These are phyloP conservation scores for Papilio protenor DNA, from an alignment of 2,888 invertebrate genomes.

Conservation along the genomic window DNA sequence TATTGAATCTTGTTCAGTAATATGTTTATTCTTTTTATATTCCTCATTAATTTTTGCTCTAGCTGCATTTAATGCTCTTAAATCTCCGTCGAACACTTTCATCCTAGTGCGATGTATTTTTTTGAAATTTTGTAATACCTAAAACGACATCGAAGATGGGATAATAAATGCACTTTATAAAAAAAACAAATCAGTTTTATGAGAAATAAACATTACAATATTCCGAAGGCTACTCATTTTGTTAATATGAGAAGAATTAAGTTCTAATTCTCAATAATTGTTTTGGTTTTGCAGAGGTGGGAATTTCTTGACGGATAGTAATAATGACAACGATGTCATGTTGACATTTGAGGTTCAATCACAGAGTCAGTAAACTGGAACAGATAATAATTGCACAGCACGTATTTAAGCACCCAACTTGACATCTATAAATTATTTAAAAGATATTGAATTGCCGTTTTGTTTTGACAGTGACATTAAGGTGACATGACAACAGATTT, in stretches of 20 bases:
- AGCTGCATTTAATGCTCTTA: slow-evolving; percentile 84
- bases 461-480: neutral
- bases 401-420: too few species aligned
- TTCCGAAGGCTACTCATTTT: slow-evolving; percentile 34
- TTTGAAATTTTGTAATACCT: slow-evolving; percentile 89
- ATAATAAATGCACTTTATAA: neutral
- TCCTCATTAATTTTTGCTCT: slow-evolving; percentile 90
- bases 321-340: neutral
- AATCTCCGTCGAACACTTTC: slow-evolving; percentile 87
- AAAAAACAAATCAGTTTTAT: neutral
- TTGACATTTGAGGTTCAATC: neutral
- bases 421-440: neutral
- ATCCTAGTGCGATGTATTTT: slow-evolving; percentile 88
- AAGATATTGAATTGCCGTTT: neutral
- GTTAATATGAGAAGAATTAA: neutral
- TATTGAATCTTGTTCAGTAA: slow-evolving; percentile 85
- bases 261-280: neutral
- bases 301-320: neutral
- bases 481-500: neutral
- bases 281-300: neutral
- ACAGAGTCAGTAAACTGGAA: neutral
- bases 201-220: slow-evolving; percentile 27
- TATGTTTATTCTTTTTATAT: slow-evolving; percentile 87
- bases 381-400: neutral
- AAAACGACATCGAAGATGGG: slow-evolving; percentile 48